Evolutionary conservation across 2,113 vertebrate genomes (phyloP).

Genomic region (Ctenomys sociabilis): DNA sequence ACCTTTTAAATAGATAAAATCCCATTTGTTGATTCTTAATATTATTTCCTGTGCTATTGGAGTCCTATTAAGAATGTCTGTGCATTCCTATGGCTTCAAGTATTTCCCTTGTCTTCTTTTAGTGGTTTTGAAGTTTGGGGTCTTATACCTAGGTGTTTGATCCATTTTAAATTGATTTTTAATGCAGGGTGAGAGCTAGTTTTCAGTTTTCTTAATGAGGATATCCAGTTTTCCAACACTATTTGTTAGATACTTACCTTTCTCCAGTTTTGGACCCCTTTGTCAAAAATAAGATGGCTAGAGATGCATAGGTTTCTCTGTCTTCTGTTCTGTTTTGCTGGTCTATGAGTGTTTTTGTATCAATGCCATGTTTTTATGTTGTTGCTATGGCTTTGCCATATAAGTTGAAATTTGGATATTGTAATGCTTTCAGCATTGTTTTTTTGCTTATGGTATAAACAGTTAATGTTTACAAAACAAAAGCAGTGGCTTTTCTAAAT

Average conservation of each 20-base stretch:
- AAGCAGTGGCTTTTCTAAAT: background rate
- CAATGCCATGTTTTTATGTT: background rate
- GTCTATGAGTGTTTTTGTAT: background rate
- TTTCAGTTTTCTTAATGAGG: background rate
- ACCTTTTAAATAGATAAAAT: background rate
- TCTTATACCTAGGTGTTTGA: background rate
- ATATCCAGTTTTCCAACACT: background rate
- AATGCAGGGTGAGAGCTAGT: background rate
- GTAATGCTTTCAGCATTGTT: background rate
- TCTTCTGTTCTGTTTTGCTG: background rate
- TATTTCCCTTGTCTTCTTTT: background rate
- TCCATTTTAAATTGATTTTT: background rate
- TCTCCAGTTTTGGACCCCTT: background rate
- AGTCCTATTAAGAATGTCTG: background rate
- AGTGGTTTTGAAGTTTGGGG: background rate
- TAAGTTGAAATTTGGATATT: background rate
- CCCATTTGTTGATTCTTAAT: background rate
- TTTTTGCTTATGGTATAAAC: too few species aligned
- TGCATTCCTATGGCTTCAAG: background rate
- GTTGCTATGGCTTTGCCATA: background rate
- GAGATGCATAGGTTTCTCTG: background rate
- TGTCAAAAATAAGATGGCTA: background rate
- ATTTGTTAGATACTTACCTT: background rate
- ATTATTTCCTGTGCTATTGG: background rate
- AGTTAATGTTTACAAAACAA: too few species aligned